Conservation (phyloP, 2,797 vertebrate genomes). For the Anableps anableps region DNA sequence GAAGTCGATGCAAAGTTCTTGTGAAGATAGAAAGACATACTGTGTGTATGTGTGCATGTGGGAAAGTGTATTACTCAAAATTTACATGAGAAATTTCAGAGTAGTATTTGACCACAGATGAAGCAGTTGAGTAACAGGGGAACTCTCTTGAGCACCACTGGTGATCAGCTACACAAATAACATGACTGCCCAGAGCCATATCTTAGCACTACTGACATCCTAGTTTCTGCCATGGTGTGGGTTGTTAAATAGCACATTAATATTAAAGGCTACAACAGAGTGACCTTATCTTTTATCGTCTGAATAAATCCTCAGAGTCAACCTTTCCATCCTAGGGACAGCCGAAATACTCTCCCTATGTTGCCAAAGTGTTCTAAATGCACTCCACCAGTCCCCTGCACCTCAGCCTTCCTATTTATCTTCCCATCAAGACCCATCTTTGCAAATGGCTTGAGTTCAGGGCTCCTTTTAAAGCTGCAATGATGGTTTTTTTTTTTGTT, state of each 20-base stretch:
- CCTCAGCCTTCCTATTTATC: constrained; percentile 50
- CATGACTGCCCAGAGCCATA: constrained; percentile 54
- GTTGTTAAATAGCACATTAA: constrained; percentile 79
- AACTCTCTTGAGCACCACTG: constrained; percentile 13
- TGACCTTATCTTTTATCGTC: constrained; percentile 82
- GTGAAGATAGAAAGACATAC: no score
- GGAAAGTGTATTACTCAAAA: neutral
- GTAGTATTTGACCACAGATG: constrained; percentile 9
- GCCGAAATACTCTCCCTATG: constrained; percentile 56
- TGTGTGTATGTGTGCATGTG: no score
- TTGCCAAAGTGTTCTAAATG: constrained; percentile 37
- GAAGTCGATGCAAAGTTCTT: no score
- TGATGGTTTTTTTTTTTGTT: constrained; percentile 23
- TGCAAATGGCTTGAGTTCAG: constrained; percentile 19
- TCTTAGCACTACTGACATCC: constrained; percentile 60
- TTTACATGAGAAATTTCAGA: neutral
- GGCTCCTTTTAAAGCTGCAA: constrained; percentile 25
- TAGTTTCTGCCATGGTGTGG: constrained; percentile 63
- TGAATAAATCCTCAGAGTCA: constrained; percentile 73
- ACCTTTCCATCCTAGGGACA: constrained; percentile 55
- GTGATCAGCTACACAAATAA: constrained; percentile 37
- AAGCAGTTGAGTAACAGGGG: neutral
- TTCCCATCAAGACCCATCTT: constrained; percentile 55
- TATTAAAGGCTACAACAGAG: constrained; percentile 78
- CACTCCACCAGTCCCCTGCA: constrained; percentile 48